Percentiles rank a stretch among this genome's conserved stretches.
Evolutionary conservation across 2,888 invertebrate genomes (phyloP).

Genomic region (Gymnoscelis rufifasciata): DNA sequence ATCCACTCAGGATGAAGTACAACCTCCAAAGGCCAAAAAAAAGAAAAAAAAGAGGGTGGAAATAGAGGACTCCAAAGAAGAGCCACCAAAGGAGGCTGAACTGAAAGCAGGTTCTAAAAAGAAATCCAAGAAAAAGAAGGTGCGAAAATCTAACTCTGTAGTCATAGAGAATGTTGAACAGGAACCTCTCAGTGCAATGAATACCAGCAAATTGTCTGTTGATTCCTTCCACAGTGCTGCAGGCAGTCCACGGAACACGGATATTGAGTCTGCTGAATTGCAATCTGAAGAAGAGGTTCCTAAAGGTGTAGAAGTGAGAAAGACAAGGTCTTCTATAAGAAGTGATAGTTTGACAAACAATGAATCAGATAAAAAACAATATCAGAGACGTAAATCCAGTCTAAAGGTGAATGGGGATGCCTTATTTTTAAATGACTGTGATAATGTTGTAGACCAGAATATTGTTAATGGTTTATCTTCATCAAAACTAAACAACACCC

Average conservation of each 20-base stretch:
- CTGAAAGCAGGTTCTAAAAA: constrained; percentile 28
- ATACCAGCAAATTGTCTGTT: constrained; percentile 43
- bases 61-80: constrained; percentile 11
- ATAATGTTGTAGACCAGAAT: too few species aligned
- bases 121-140: constrained; percentile 46
- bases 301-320: constrained; percentile 5
- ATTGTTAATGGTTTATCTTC: too few species aligned
- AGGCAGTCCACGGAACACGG: constrained; percentile 44
- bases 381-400: constrained; percentile 17
- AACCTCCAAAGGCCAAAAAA: constrained; percentile 34
- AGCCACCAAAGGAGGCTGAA: constrained; percentile 12
- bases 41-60: constrained; percentile 34
- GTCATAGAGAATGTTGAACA: constrained; percentile 32
- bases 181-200: constrained; percentile 23
- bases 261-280: not conserved
- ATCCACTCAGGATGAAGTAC: constrained; percentile 23
- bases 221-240: constrained; percentile 67
- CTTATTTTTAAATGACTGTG: too few species aligned
- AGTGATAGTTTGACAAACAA: not conserved
- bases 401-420: constrained; percentile 6
- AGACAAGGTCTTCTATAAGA: constrained; percentile 23
- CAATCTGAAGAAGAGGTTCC: not conserved
- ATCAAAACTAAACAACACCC: too few species aligned
- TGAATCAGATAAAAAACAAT: constrained; percentile 5
- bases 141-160: constrained; percentile 31